These are phyloP conservation scores for Eustalomyia histrio DNA, from an alignment of 2,888 invertebrate genomes.

Conservation along the genomic window DNA sequence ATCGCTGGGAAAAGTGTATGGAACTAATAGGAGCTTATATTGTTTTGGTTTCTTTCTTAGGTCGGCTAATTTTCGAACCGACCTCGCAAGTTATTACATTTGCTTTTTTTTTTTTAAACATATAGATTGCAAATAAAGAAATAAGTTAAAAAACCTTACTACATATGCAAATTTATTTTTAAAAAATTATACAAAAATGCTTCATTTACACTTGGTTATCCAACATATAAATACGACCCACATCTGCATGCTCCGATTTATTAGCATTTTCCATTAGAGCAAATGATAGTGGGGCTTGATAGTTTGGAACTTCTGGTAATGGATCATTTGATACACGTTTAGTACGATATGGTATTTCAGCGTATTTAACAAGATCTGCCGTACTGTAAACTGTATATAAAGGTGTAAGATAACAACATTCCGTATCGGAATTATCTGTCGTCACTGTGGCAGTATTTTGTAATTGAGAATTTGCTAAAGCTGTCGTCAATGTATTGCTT, in stretches of 20 bases:
- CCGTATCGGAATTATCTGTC: neutral
- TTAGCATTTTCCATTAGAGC: neutral
- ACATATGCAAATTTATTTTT: neutral
- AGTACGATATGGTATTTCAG: conserved; percentile 67
- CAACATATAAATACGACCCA: conserved; percentile 41
- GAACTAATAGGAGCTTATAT: too few species aligned
- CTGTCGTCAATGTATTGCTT: conserved; percentile 49
- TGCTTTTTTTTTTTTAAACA: too few species aligned
- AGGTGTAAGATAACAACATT: conserved; percentile 46
- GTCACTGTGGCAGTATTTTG: neutral
- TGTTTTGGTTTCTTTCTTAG: too few species aligned
- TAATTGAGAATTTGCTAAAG: neutral
- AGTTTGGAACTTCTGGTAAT: conserved; percentile 70
- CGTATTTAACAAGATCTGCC: conserved; percentile 66
- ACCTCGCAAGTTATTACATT: too few species aligned
- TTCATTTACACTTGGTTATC: conserved; percentile 50
- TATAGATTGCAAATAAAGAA: too few species aligned
- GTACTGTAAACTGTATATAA: conserved; percentile 38
- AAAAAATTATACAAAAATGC: neutral
- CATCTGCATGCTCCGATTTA: conserved; percentile 22
- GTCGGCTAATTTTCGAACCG: too few species aligned
- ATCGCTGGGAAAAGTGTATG: too few species aligned
- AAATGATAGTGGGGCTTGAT: conserved; percentile 5
- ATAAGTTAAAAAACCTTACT: too few species aligned
- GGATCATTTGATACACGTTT: conserved; percentile 72